phyloP scores from a whole-genome alignment of 2,797 vertebrate genomes.

The Tarsius wallacei region DNA sequence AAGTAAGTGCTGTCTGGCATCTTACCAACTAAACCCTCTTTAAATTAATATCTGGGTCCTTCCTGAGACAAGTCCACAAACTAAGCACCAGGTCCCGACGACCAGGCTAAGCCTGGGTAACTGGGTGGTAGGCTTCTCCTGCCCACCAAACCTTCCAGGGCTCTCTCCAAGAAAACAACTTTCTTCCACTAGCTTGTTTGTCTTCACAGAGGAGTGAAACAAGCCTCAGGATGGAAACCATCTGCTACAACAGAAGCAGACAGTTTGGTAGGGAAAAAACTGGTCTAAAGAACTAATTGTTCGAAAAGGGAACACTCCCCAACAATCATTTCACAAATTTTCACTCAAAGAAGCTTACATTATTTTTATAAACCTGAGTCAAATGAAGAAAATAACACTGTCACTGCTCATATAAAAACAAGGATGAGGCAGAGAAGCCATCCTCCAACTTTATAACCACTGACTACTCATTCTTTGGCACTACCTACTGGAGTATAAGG shows the following conservation, averaged over 20 bases:
- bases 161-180: not conserved
- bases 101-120: not conserved
- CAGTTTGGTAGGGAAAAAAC: conserved; percentile 47
- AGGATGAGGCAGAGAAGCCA: not conserved
- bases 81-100: not conserved
- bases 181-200: not conserved
- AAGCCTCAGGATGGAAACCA: conserved; percentile 48
- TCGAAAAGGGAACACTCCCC: conserved; percentile 39
- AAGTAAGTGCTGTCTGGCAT: not conserved
- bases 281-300: conserved; percentile 62
- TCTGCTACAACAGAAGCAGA: conserved; percentile 65
- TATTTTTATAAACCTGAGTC: conserved; percentile 68
- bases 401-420: conserved; percentile 47
- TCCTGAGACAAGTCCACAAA: not conserved
- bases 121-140: not conserved
- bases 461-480: conserved; percentile 43
- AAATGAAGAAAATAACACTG: conserved; percentile 6
- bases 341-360: not conserved
- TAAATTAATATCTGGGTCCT: not conserved
- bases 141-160: not conserved
- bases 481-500: not conserved
- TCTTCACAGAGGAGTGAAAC: conserved; percentile 7
- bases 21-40: not conserved
- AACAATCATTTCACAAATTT: conserved; percentile 20
- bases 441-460: not conserved